Evolutionary conservation across 2,113 vertebrate genomes (phyloP).

Genomic region (Vireo altiloquus): DNA sequence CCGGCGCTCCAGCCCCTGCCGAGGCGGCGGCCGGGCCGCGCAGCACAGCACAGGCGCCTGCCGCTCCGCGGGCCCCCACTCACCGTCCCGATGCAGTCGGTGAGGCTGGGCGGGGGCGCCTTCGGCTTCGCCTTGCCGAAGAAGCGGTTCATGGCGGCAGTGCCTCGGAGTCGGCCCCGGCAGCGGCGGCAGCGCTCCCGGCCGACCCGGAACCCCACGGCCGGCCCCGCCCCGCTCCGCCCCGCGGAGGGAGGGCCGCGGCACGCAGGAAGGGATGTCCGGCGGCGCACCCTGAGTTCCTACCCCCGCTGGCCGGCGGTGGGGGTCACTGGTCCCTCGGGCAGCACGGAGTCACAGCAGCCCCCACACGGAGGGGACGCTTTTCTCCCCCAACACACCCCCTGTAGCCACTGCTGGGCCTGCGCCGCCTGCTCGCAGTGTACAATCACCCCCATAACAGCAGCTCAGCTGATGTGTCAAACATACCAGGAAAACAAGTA

Average conservation of each 20-base stretch:
- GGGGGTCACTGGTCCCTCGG: rapidly evolving
- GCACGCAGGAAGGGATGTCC: background rate
- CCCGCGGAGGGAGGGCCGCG: background rate
- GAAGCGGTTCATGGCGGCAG: slow-evolving; percentile 87
- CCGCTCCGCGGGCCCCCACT: too few species aligned
- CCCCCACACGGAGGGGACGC: background rate
- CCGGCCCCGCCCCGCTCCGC: background rate
- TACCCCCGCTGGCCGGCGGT: rapidly evolving
- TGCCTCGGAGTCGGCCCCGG: rapidly evolving
- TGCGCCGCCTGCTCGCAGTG: background rate
- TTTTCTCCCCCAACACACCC: rapidly evolving
- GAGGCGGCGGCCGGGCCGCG: background rate
- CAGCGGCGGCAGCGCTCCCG: background rate
- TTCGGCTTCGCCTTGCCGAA: slow-evolving; percentile 90
- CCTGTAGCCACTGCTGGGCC: rapidly evolving
- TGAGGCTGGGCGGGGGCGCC: slow-evolving; percentile 89
- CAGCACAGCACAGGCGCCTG: too few species aligned
- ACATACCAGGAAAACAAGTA: rapidly evolving
- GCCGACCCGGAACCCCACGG: background rate
- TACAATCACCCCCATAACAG: rapidly evolving
- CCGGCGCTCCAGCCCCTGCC: background rate
- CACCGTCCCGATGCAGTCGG: slow-evolving; percentile 93
- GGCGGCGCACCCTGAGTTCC: rapidly evolving
- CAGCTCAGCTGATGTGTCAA: too few species aligned
- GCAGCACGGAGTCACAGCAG: rapidly evolving